Conservation (phyloP, 2,797 vertebrate genomes). For the Spinibarbus caldwelli region DNA sequence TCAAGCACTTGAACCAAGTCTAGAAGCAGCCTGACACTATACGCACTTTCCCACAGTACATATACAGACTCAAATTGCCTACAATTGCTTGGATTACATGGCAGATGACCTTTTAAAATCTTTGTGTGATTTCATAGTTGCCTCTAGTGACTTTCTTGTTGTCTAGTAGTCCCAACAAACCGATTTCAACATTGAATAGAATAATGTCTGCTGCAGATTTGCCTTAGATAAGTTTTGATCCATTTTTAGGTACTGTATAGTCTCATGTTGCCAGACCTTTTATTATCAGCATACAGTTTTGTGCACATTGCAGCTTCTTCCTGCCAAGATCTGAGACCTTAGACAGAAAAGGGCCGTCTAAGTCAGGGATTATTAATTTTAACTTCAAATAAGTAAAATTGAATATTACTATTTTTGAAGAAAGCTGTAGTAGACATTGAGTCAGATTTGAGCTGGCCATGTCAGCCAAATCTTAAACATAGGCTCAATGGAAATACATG, state of each 20-base stretch:
- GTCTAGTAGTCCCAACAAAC: not conserved
- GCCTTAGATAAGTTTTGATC: not conserved
- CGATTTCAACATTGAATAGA: not conserved
- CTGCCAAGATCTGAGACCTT: not conserved
- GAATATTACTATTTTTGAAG: not conserved
- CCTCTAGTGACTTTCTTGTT: not conserved
- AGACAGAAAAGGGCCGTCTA: not conserved
- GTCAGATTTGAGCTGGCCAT: not conserved
- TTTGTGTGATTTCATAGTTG: not conserved
- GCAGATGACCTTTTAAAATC: not conserved
- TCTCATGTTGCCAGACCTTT: not conserved
- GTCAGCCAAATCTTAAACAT: not conserved
- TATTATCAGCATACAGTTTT: not conserved
- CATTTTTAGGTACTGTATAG: not conserved
- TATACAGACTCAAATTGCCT: not conserved
- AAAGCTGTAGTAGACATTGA: not conserved
- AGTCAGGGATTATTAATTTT: not conserved
- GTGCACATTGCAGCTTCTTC: not conserved
- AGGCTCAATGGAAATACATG: not conserved
- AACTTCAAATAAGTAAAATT: not conserved
- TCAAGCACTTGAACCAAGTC: not conserved
- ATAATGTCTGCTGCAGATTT: slow-evolving; percentile 15
- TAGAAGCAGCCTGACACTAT: not conserved
- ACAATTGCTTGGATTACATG: not conserved
- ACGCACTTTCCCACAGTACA: not conserved